Evolutionary conservation across 2,888 invertebrate species (phyloP).

Genomic region (Mycalesis mineus): DNA sequence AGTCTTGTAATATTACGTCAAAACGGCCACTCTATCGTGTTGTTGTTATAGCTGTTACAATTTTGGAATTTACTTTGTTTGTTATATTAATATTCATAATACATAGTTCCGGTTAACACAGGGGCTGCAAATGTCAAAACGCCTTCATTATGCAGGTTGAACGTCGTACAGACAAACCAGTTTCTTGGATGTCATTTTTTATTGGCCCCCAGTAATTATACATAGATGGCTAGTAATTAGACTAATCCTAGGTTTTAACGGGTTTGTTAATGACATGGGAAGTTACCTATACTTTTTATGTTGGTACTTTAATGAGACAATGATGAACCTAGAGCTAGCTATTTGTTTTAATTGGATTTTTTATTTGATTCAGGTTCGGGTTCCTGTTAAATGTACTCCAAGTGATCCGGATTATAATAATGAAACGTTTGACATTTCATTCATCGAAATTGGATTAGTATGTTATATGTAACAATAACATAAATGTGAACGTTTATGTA

Average conservation of each 20-base stretch:
- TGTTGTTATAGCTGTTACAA: neutral
- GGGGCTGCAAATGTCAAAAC: conserved; percentile 25
- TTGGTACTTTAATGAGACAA: neutral
- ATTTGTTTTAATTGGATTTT: neutral
- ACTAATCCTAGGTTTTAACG: conserved; percentile 21
- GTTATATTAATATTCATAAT: conserved; percentile 24
- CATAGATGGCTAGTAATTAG: conserved; percentile 14
- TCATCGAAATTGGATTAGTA: no score
- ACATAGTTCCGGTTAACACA: conserved; percentile 8
- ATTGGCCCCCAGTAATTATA: conserved; percentile 7
- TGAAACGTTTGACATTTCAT: no score
- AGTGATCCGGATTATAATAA: no score
- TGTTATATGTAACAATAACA: no score
- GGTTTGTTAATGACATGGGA: conserved; percentile 7
- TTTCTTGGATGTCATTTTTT: conserved; percentile 4
- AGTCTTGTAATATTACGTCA: no score
- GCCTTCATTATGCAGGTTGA: conserved; percentile 19
- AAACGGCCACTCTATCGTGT: no score
- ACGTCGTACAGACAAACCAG: conserved; percentile 11
- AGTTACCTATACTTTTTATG: neutral
- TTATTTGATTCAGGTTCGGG: neutral
- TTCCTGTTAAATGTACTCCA: no score
- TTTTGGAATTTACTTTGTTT: conserved; percentile 6
- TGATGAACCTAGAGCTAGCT: neutral
- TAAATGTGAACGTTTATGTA: no score